Conservation (phyloP, 2,113 vertebrate genomes). For the Perca fluviatilis region DNA sequence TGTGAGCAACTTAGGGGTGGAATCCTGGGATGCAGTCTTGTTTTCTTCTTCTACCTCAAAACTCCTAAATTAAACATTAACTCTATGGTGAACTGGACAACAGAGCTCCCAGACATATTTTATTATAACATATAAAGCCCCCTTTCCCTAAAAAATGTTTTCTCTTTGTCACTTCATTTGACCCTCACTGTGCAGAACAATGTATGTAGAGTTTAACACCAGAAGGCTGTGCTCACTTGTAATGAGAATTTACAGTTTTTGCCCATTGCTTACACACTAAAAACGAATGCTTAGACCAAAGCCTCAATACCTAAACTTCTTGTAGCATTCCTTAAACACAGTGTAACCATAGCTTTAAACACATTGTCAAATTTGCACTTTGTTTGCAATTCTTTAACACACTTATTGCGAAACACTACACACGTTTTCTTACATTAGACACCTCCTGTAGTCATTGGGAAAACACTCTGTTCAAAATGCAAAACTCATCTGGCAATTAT, state of each 20-base stretch:
- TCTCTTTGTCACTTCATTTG: neutral
- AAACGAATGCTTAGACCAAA: too few relatives aligned
- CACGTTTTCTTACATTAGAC: too few relatives aligned
- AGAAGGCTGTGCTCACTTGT: neutral
- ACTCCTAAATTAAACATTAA: conserved; percentile 13
- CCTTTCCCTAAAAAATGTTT: neutral
- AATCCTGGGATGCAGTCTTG: neutral
- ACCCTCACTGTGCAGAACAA: neutral
- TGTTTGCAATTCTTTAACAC: too few relatives aligned
- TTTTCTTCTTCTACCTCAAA: conserved; percentile 9
- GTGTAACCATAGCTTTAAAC: too few relatives aligned
- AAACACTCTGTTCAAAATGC: too few relatives aligned
- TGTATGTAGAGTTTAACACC: neutral
- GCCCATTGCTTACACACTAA: too few relatives aligned
- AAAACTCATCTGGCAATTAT: too few relatives aligned
- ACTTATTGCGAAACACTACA: too few relatives aligned
- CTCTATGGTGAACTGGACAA: neutral
- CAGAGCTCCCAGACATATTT: neutral
- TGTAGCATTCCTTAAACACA: too few relatives aligned
- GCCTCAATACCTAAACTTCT: too few relatives aligned
- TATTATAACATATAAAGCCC: neutral
- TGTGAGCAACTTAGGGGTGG: neutral
- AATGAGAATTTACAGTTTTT: neutral
- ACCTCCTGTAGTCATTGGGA: too few relatives aligned
- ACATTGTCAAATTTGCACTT: too few relatives aligned